Evolutionary conservation across 2,797 vertebrate genomes (phyloP).

Genomic region (Trichosurus vulpecula): DNA sequence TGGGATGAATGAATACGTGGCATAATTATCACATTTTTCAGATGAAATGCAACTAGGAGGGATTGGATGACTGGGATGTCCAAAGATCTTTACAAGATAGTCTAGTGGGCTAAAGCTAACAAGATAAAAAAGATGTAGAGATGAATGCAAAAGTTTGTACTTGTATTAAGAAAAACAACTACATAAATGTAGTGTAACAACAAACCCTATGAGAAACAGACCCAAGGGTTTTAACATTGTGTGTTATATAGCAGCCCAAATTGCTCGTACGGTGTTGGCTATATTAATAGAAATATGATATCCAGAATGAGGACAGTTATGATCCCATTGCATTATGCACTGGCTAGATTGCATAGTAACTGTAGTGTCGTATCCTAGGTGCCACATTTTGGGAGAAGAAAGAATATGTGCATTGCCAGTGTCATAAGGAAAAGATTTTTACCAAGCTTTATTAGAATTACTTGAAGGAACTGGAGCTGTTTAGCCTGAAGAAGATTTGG

Average conservation of each 20-base stretch:
- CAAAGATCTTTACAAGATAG: background rate
- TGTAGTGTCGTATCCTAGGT: background rate
- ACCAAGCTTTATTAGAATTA: background rate
- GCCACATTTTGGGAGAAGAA: background rate
- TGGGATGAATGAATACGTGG: background rate
- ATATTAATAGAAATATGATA: background rate
- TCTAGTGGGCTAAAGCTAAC: background rate
- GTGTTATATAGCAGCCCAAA: background rate
- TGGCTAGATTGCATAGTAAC: background rate
- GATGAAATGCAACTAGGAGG: background rate
- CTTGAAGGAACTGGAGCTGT: background rate
- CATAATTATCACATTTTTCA: background rate
- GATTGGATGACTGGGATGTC: background rate
- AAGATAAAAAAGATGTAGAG: background rate
- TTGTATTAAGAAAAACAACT: background rate
- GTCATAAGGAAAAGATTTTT: background rate
- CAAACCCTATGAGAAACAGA: background rate
- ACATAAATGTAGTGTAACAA: background rate
- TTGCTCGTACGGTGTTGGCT: background rate
- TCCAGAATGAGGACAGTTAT: background rate
- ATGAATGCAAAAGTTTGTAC: background rate
- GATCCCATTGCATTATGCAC: background rate
- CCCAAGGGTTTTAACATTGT: background rate
- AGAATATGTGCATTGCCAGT: background rate
- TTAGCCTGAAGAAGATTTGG: background rate